A percentile compares a stretch with the other conserved stretches of the same genome.
Evolutionary conservation across 2,797 vertebrate genomes (phyloP).

Genomic region (Triplophysa yarkandensis): DNA sequence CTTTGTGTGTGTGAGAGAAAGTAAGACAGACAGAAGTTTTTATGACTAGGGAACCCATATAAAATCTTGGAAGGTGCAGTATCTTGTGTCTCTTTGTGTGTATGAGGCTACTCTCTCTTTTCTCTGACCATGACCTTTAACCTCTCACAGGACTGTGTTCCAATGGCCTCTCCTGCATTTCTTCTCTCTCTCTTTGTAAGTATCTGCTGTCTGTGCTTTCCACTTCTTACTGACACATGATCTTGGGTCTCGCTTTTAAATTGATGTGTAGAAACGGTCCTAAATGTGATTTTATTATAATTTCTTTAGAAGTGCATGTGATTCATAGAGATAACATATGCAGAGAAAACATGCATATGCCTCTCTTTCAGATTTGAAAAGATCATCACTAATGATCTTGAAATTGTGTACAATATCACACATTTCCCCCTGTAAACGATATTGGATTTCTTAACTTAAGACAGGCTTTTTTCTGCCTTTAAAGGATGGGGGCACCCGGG

Average conservation of each 20-base stretch:
- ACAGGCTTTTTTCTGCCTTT: constrained; percentile 34
- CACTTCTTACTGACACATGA: background rate
- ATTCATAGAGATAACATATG: no score
- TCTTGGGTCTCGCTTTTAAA: no score
- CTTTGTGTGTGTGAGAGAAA: background rate
- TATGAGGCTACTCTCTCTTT: constrained; percentile 58
- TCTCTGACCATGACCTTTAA: constrained; percentile 63
- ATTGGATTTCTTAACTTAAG: no score
- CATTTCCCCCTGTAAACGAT: no score
- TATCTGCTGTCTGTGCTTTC: constrained; percentile 67
- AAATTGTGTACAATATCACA: no score
- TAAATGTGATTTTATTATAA: no score
- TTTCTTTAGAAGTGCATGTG: no score
- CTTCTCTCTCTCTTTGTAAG: constrained; percentile 99
- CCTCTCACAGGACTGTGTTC: constrained; percentile 95
- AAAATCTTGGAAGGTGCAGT: background rate
- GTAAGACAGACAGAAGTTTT: background rate
- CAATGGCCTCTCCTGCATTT: constrained; percentile 99
- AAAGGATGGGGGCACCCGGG: constrained; percentile 88
- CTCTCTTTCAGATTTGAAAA: no score
- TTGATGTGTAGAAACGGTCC: no score
- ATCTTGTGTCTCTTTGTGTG: constrained; percentile 64
- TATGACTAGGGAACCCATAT: background rate
- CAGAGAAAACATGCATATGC: no score
- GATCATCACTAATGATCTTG: no score